Conservation (phyloP, 2,888 invertebrate genomes). For the Orchesella flavescens region DNA sequence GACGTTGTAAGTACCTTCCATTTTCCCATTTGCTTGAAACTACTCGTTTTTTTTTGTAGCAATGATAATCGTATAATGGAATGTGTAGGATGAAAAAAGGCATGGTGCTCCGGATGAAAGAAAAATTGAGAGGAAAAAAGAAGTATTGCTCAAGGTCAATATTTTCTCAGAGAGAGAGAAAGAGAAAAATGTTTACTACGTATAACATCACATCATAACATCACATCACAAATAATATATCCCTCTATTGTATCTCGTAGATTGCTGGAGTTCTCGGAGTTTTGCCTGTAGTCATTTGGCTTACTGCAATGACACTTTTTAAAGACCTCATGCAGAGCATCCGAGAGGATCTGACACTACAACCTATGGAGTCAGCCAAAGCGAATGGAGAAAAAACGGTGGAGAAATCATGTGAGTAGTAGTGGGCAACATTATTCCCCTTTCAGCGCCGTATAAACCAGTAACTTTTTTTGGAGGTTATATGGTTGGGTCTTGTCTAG, state of each 20-base stretch:
- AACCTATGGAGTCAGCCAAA: constrained; percentile 65
- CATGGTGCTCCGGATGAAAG: neutral
- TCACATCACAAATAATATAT: neutral
- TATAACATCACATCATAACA: neutral
- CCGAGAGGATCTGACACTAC: constrained; percentile 60
- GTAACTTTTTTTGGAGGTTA: too few species aligned
- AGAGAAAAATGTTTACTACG: too few species aligned
- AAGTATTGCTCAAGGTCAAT: constrained; percentile 11
- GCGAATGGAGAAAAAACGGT: constrained; percentile 66
- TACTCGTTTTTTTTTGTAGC: neutral
- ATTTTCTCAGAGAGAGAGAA: too few species aligned
- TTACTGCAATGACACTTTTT: constrained; percentile 66
- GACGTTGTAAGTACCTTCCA: constrained; percentile 62
- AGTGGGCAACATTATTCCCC: too few species aligned
- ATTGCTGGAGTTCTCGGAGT: constrained; percentile 66
- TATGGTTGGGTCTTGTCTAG: too few species aligned
- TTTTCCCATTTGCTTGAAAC: neutral
- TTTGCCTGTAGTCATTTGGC: constrained; percentile 65
- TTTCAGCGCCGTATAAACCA: too few species aligned
- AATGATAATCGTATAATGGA: neutral
- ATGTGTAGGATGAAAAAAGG: neutral
- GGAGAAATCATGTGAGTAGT: constrained; percentile 66
- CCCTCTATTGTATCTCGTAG: constrained; percentile 31
- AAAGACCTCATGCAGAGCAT: constrained; percentile 67
- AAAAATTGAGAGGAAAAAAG: neutral